Base-by-base conservation (phyloP, 2,888 invertebrate genomes). In the Harmothoe impar region DNA sequence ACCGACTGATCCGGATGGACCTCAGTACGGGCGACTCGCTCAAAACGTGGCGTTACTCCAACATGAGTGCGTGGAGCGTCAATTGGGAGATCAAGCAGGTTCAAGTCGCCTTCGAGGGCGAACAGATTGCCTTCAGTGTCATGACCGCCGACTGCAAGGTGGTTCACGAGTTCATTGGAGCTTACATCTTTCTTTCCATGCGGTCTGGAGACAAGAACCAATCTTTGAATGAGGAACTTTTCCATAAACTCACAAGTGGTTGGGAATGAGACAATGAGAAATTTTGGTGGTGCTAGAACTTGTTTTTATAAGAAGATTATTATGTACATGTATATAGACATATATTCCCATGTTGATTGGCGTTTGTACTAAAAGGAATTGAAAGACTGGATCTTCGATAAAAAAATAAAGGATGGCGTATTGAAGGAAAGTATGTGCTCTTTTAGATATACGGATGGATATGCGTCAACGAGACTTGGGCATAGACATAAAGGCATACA, bases 51-150 rank as follows among this genome's bases (percentile, higher is more conserved):
- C 97, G 99, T 93, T 99, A 98, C 96, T 98, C 98, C 94, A 98
- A 98, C 88, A 98, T 99, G 98, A 98, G 99, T 97, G 99, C 99
- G 52, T 99, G 99, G 99, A 99, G 99, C 96, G 99, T 99, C 0
- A 99, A 99, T 96, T 99, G 99, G 99, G 99, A 99, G 96, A 98
- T 99, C 78, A 98, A 94, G 91, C 94, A 95, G 88, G 92, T 93
- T 31, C 91, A 92, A 43, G 92, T 93, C 51, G 54, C 85, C 3
- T 93, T 93, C 54, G 98, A 99, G 94, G 98, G 99, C 93, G 99
- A 98, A 94, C 95, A 96, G 89, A 98, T 98, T 25, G 97, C 98
- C 92, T 99, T 99, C 96, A 98, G 98, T 86, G 98, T 98, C 90
- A 97, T 98, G 91, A 99, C 99, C 0, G 99, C 99, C 0, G 99